A percentile compares a stretch with the other conserved stretches of the same genome.
Conservation (phyloP, 2,113 vertebrate species). For the Circaetus cinerascens region DNA sequence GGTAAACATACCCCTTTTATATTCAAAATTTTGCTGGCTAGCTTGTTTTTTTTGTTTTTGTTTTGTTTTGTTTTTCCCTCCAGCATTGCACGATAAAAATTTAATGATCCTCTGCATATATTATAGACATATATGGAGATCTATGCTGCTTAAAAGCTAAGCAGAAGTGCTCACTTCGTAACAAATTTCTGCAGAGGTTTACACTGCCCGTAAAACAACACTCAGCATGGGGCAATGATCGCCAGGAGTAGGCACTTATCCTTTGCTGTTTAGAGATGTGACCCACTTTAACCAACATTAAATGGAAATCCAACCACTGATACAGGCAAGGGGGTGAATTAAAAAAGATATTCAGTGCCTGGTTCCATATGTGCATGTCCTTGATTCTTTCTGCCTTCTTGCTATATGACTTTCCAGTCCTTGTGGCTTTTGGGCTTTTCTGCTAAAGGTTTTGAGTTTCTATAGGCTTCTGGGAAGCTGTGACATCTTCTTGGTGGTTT, state of each 20-base stretch:
- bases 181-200: background rate
- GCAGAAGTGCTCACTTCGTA: background rate
- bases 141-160: background rate
- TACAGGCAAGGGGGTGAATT: background rate
- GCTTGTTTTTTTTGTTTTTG: background rate
- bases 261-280: background rate
- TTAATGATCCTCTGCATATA: conserved; percentile 11
- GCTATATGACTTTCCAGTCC: background rate
- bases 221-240: background rate
- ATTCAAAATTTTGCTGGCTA: background rate
- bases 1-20: background rate
- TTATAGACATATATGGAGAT: background rate
- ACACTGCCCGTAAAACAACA: background rate
- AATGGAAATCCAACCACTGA: background rate
- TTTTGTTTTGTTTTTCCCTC: background rate
- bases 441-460: background rate
- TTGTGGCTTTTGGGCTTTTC: background rate
- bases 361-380: fast-evolving
- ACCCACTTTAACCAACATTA: background rate
- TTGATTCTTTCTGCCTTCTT: background rate
- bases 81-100: conserved; percentile 5
- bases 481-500: background rate
- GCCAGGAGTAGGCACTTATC: background rate
- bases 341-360: background rate
- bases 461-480: background rate